Conservation (phyloP, 2,113 vertebrate species). For the Triplophysa rosa region DNA sequence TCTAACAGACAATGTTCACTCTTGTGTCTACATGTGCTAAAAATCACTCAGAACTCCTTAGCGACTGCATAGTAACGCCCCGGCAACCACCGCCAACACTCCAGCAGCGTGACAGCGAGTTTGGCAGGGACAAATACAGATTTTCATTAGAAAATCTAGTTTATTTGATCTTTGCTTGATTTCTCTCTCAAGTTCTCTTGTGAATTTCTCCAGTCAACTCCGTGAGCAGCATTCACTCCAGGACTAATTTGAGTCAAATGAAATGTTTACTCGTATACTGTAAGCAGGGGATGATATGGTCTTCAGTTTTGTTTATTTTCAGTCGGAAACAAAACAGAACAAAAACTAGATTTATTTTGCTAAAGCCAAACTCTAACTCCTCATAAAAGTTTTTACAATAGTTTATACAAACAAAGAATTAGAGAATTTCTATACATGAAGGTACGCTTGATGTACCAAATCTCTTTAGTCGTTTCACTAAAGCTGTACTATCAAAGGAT, state of each 20-base stretch:
- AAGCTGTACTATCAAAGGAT: not conserved
- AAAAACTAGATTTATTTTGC: slow-evolving; percentile 14
- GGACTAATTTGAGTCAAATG: slow-evolving; percentile 30
- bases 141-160: not conserved
- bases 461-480: not conserved
- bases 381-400: not conserved
- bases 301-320: slow-evolving; percentile 32
- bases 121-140: no score
- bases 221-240: slow-evolving; percentile 1
- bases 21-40: no score
- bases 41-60: not conserved
- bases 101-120: no score
- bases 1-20: no score
- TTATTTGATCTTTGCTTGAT: not conserved
- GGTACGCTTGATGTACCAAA: not conserved
- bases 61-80: not conserved
- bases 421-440: not conserved
- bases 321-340: slow-evolving; percentile 8
- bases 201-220: slow-evolving; percentile 11
- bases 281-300: slow-evolving; percentile 22
- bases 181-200: not conserved
- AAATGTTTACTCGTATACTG: slow-evolving; percentile 40
- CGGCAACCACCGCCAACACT: not conserved
- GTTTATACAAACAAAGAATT: not conserved
- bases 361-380: not conserved